phyloP scores from a whole-genome alignment of 2,888 invertebrate species.

The Chorisops tibialis region DNA sequence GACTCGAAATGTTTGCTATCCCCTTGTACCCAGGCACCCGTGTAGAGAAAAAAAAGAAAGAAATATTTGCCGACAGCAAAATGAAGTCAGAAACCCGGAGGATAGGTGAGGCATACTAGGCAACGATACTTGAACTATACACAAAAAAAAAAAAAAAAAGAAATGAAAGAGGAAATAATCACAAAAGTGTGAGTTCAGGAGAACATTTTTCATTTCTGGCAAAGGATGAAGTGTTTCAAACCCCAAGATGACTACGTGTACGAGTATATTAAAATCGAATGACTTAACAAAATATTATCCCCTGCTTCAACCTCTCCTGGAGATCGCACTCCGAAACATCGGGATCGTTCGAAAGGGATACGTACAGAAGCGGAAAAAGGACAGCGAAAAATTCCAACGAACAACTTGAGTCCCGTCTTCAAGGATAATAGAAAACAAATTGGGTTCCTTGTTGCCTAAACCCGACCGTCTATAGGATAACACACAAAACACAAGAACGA shows the following conservation, averaged over 20 bases:
- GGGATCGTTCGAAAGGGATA: no score
- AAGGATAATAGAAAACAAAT: no score
- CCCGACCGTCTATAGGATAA: no score
- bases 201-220: background rate
- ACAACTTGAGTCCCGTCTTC: no score
- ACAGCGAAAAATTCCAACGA: no score
- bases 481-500: no score
- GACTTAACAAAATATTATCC: slow-evolving; percentile 4
- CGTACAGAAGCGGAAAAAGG: no score
- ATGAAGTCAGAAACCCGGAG: slow-evolving; percentile 1
- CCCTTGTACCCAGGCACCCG: background rate
- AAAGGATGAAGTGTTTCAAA: background rate
- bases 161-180: no score
- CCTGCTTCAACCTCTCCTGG: no score
- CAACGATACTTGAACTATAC: background rate
- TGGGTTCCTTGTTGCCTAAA: no score
- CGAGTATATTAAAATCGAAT: slow-evolving; percentile 10
- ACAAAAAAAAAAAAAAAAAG: background rate
- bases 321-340: no score
- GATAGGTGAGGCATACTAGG: slow-evolving; percentile 2
- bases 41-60: background rate
- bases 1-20: slow-evolving; percentile 2
- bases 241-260: background rate
- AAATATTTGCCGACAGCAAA: background rate
- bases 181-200: no score